Percentiles rank a stretch among this genome's conserved stretches.
Conservation (phyloP, 2,113 vertebrate species). For the Forbesichthys papilliferus region DNA sequence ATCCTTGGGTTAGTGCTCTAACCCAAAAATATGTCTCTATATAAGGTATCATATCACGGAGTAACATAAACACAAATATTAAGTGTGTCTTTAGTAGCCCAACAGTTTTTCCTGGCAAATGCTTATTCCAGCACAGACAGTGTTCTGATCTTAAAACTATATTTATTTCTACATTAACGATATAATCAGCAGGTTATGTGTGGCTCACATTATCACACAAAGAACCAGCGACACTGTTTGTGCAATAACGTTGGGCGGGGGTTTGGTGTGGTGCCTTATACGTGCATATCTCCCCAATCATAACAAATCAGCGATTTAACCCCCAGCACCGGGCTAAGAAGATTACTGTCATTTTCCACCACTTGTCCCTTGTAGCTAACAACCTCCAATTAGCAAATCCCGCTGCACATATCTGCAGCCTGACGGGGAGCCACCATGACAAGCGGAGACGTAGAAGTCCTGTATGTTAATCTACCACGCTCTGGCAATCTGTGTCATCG, state of each 20-base stretch:
- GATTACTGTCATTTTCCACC: constrained; percentile 83
- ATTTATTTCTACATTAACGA: constrained; percentile 30
- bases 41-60: neutral
- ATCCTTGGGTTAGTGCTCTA: constrained; percentile 18
- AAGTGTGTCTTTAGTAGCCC: neutral
- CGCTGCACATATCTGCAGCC: constrained; percentile 75
- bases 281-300: constrained; percentile 73
- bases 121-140: neutral
- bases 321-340: constrained; percentile 77
- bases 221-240: constrained; percentile 63
- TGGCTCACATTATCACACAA: constrained; percentile 63
- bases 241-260: constrained; percentile 44
- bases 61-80: neutral
- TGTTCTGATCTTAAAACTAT: too few species aligned
- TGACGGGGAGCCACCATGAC: constrained; percentile 80
- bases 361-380: constrained; percentile 83
- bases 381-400: constrained; percentile 84
- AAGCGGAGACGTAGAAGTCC: constrained; percentile 78
- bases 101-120: neutral
- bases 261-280: constrained; percentile 43
- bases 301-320: constrained; percentile 76
- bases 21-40: neutral
- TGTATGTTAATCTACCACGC: constrained; percentile 76
- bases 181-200: constrained; percentile 48
- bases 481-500: constrained; percentile 73